Conservation (phyloP, 2,888 invertebrate species). For the Tenthredo notha region DNA sequence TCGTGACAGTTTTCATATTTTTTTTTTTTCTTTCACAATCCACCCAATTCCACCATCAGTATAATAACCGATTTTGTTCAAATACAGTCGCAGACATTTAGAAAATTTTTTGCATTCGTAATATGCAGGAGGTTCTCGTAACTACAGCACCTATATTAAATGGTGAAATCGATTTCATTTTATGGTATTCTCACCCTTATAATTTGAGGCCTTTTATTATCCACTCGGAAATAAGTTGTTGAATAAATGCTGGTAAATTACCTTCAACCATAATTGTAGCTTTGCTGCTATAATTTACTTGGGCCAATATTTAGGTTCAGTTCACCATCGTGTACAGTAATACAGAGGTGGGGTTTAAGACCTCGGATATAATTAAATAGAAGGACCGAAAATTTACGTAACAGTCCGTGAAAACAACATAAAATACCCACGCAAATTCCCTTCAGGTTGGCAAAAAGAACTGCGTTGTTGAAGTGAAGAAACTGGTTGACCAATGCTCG, state of each 20-base stretch:
- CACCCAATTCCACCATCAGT: neutral
- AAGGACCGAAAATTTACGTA: neutral
- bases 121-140: neutral
- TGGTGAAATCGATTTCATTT: neutral
- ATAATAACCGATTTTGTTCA: neutral
- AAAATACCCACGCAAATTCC: conserved; percentile 78
- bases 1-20: neutral
- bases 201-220: neutral
- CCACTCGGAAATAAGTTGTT: neutral
- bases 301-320: neutral
- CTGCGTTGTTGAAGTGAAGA: conserved; percentile 80
- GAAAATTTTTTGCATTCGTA: neutral
- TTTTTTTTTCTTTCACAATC: neutral
- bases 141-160: neutral
- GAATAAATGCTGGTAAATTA: neutral
- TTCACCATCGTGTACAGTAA: neutral
- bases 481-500: conserved; percentile 81
- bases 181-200: neutral
- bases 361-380: neutral
- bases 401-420: neutral
- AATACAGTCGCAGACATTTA: neutral
- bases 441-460: conserved; percentile 78
- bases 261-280: neutral
- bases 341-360: neutral
- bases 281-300: neutral